These are phyloP conservation scores for Trichacis sp. DNA, from an alignment of 2,888 invertebrate genomes.

Conservation along the genomic window DNA sequence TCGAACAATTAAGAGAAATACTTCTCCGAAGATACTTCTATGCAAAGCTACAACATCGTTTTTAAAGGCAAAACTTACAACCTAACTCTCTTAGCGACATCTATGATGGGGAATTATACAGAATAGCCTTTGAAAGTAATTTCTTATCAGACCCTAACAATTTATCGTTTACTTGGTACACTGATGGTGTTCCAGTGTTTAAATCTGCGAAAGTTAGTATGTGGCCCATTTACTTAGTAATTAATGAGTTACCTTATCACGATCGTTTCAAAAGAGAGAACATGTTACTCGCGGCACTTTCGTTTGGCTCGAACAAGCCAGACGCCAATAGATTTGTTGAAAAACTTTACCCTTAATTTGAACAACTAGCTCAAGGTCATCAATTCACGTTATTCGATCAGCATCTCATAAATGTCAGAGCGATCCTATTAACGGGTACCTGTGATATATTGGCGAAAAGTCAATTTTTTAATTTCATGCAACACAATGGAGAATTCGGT, in stretches of 20 bases:
- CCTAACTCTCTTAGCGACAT: background rate
- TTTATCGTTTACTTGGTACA: slow-evolving; percentile 43
- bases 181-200: slow-evolving; percentile 43
- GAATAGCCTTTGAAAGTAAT: background rate
- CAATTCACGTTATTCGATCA: background rate
- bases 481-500: background rate
- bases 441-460: background rate
- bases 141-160: slow-evolving; percentile 31
- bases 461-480: background rate
- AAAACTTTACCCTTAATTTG: background rate
- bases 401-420: slow-evolving; percentile 2
- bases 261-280: slow-evolving; percentile 31
- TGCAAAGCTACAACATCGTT: slow-evolving; percentile 10
- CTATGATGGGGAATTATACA: slow-evolving; percentile 5
- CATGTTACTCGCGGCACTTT: slow-evolving; percentile 27
- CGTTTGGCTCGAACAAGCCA: slow-evolving; percentile 36
- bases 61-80: background rate
- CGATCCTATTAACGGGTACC: background rate
- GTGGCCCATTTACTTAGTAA: slow-evolving; percentile 33
- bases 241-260: slow-evolving; percentile 36
- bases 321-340: slow-evolving; percentile 26
- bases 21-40: slow-evolving; percentile 12
- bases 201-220: slow-evolving; percentile 32
- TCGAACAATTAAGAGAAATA: slow-evolving; percentile 10
- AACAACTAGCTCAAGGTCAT: slow-evolving; percentile 2